Evolutionary conservation across 1,140 invertebrate genomes (phyloP).

Genomic region (Lerema accius): DNA sequence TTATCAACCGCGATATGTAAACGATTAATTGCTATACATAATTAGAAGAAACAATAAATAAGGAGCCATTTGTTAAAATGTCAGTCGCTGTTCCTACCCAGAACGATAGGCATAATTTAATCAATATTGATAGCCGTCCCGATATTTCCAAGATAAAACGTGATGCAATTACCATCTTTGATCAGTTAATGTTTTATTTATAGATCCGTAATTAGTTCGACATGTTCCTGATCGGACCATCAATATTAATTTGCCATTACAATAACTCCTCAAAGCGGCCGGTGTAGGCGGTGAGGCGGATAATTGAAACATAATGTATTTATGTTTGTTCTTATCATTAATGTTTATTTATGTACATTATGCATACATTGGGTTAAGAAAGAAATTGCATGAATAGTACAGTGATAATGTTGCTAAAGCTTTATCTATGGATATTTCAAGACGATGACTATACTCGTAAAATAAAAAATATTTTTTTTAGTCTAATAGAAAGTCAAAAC

Average conservation of each 20-base stretch:
- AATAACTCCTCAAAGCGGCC: conserved; percentile 43
- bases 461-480: too few species aligned
- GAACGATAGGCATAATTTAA: conserved; percentile 26
- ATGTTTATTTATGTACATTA: conserved; percentile 32
- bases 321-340: conserved; percentile 40
- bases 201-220: conserved; percentile 45
- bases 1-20: not conserved
- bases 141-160: conserved; percentile 27
- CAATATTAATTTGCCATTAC: conserved; percentile 56
- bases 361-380: conserved; percentile 22
- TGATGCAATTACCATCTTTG: conserved; percentile 34
- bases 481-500: too few species aligned
- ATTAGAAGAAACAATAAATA: not conserved
- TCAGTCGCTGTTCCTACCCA: conserved; percentile 2
- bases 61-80: conserved; percentile 4
- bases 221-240: conserved; percentile 47
- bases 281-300: conserved; percentile 44
- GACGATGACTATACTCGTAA: too few species aligned
- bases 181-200: conserved; percentile 48
- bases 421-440: not conserved
- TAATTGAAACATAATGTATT: conserved; percentile 49
- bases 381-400: conserved; percentile 3
- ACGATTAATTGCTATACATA: not conserved
- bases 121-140: conserved; percentile 17
- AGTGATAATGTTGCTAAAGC: not conserved